Conservation (phyloP, 2,888 invertebrate species). For the Nemotelus nigrinus region DNA sequence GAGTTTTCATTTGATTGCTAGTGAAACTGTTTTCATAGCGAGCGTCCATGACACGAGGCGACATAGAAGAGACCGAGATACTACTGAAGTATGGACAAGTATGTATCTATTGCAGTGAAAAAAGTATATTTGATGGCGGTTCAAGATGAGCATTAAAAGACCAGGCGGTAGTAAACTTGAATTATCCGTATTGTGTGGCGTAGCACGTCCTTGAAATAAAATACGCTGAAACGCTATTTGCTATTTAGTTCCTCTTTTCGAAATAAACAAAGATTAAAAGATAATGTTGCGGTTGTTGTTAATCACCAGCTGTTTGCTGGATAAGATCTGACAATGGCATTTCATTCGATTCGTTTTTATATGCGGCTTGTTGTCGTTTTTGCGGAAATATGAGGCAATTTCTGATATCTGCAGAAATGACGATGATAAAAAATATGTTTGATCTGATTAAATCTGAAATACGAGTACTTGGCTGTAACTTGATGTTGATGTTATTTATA, state of each 20-base stretch:
- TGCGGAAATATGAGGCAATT: slow-evolving; percentile 4
- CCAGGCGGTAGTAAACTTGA: slow-evolving; percentile 40
- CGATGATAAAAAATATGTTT: too few relatives aligned
- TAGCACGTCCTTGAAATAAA: slow-evolving; percentile 44
- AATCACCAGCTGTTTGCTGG: slow-evolving; percentile 35
- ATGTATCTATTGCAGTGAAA: not conserved
- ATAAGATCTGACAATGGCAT: slow-evolving; percentile 9
- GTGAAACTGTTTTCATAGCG: not conserved
- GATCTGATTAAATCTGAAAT: not conserved
- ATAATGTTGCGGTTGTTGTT: slow-evolving; percentile 42
- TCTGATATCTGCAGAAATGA: not conserved
- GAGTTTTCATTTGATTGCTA: too few relatives aligned
- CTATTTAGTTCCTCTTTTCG: slow-evolving; percentile 33
- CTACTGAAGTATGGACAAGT: slow-evolving; percentile 11
- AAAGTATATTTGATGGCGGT: slow-evolving; percentile 39
- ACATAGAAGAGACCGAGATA: not conserved
- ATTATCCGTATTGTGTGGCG: slow-evolving; percentile 29
- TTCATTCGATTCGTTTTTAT: not conserved
- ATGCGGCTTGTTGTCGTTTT: not conserved
- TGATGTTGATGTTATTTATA: too few relatives aligned
- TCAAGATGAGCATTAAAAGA: slow-evolving; percentile 24
- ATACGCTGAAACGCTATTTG: slow-evolving; percentile 36
- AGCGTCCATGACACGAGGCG: not conserved
- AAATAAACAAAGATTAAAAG: slow-evolving; percentile 43
- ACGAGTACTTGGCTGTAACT: not conserved